Conservation (phyloP, 1,140 invertebrate genomes). For the Semibalanus balanoides region DNA sequence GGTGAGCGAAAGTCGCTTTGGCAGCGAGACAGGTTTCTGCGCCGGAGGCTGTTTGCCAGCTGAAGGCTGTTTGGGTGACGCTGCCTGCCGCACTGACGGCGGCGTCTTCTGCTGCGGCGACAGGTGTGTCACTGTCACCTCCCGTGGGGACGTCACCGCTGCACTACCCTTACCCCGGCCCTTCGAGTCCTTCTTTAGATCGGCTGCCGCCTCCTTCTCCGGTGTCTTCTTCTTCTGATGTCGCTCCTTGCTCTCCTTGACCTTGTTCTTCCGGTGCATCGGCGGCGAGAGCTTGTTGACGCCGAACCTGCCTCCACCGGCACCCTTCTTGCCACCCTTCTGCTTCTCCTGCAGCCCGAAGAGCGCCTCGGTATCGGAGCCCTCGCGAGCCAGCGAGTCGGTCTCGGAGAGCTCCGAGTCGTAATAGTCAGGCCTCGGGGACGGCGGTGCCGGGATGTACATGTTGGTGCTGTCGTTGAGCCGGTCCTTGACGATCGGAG, state of each 20-base stretch:
- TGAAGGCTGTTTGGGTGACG: not conserved
- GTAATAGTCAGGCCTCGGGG: constrained; percentile 23
- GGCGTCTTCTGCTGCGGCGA: not conserved
- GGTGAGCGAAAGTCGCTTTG: not conserved
- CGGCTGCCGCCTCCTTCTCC: not conserved
- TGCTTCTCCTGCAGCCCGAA: constrained; percentile 8
- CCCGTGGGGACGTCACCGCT: no score
- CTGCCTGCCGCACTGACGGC: not conserved
- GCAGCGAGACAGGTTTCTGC: not conserved
- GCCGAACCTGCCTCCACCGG: not conserved
- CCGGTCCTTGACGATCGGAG: constrained; percentile 10
- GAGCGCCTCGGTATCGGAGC: not conserved
- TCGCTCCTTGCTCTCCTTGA: constrained; percentile 8
- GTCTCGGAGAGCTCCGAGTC: constrained; percentile 14
- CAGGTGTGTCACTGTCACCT: not conserved
- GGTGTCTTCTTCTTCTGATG: constrained; percentile 4
- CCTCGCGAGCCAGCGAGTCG: not conserved
- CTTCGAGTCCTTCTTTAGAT: not conserved
- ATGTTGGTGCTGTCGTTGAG: constrained; percentile 21
- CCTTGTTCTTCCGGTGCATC: constrained; percentile 9
- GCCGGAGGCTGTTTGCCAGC: no score
- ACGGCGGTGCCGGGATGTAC: constrained; percentile 25
- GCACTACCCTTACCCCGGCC: not conserved
- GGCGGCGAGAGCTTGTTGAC: not conserved
- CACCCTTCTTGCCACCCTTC: not conserved